Percentiles rank a stretch among this genome's conserved stretches.
phyloP scores from a whole-genome alignment of 35 echinoderm and acorn worm genomes.

The Chiridota heheva region DNA sequence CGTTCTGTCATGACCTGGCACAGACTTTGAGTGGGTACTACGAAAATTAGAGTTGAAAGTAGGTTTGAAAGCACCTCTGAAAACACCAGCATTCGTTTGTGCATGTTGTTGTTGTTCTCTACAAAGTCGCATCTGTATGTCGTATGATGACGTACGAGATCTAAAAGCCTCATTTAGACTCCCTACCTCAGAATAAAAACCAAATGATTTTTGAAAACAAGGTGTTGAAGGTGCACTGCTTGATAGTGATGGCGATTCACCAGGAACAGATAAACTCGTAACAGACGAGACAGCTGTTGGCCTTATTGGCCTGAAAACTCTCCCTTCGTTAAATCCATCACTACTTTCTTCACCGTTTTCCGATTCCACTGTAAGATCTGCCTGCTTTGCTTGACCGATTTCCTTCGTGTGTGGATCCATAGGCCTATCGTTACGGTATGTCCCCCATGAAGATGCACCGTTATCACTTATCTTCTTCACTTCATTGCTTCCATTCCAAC shows the following conservation, averaged over 20 bases:
- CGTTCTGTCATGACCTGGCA: background rate
- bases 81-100: slow-evolving; percentile 4
- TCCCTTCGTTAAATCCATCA: slow-evolving; percentile 23
- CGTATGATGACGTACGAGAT: background rate
- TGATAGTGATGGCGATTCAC: slow-evolving; percentile 3
- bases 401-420: slow-evolving; percentile 33
- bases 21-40: background rate
- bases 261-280: slow-evolving; percentile 3
- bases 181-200: too few relatives aligned
- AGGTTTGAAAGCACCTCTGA: background rate
- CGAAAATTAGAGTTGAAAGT: background rate
- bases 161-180: too few relatives aligned
- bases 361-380: slow-evolving; percentile 22
- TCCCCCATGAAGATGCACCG: slow-evolving; percentile 14
- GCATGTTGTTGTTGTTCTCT: slow-evolving; percentile 5
- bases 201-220: slow-evolving; percentile 47
- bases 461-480: slow-evolving; percentile 28
- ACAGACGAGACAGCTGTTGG: background rate
- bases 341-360: slow-evolving; percentile 31
- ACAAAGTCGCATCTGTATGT: slow-evolving; percentile 7
- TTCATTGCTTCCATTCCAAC: slow-evolving; percentile 32
- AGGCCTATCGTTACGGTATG: slow-evolving; percentile 17
- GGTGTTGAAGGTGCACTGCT: slow-evolving; percentile 48
- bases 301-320: slow-evolving; percentile 35
- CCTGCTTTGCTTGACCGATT: slow-evolving; percentile 4